Base-by-base conservation (phyloP, 2,888 invertebrate genomes). In the Drosophila falleni region DNA sequence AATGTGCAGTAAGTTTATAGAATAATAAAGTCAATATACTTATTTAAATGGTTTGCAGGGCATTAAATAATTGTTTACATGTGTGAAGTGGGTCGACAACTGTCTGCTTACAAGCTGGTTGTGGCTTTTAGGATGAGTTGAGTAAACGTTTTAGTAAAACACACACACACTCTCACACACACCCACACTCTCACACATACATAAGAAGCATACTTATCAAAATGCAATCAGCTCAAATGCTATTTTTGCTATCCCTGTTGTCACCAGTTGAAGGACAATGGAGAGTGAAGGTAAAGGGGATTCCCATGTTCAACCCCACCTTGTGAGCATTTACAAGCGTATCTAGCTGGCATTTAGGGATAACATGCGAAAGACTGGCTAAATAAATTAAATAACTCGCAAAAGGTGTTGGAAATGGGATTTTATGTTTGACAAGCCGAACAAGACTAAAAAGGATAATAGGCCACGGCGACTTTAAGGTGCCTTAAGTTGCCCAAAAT, bases 221-320 rank as follows among this genome's bases (percentile, higher is more conserved):
- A 79, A 80, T 71, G 79, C 81, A 89, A 88, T 89, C 87, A 85
- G 87, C 85, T 82, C 78, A 81, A 82, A 81, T 81, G 80, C 68
- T 84, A 70, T 72, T 72, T 62, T 68, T 65, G 61, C 35, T 53
- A 49, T 65, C 31, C 26, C 42, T 58, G 42, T 61, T 70, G 64
- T 70, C 63, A 69, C 42, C 63, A 60, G 33, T 51, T 55, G 4
- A 9, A 44, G 59, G 39, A 39, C 26, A 37, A 13, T 11, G 29
- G 23, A 26, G 13, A 8, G 5, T 16, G 6, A 26, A n/a, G 16
- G 16, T 13, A 1, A 37, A 10, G 5, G 16, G 16, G 46, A 10
- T n/a, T 60, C 29, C 35, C 60, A 23, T 54, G 56, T 46, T 61
- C 11, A 41, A 35, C 9, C 54, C 46, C 46, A 55, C 10, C 42